Conservation (phyloP, 2,888 invertebrate species). For the Schrankia costaestrigalis region DNA sequence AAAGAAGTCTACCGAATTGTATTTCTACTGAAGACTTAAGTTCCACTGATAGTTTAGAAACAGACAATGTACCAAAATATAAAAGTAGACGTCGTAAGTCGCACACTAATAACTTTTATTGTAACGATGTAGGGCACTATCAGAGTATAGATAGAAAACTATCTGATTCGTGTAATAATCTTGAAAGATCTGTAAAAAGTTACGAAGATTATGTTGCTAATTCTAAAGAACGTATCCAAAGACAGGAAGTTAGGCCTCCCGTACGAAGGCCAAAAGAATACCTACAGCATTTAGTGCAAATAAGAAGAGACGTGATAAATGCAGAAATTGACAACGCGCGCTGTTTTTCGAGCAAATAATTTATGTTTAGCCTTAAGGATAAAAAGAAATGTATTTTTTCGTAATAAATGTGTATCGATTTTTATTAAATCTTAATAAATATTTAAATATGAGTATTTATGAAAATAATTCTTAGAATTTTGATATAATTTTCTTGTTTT, state of each 20-base stretch:
- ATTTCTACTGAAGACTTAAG: slow-evolving; percentile 27
- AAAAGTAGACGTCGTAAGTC: slow-evolving; percentile 11
- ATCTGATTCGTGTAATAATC: slow-evolving; percentile 51
- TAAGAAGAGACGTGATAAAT: slow-evolving; percentile 78
- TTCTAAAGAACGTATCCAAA: slow-evolving; percentile 28
- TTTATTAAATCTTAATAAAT: too few relatives aligned
- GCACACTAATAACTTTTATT: slow-evolving; percentile 21
- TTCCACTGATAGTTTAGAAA: slow-evolving; percentile 33
- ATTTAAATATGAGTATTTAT: too few relatives aligned
- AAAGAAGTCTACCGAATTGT: slow-evolving; percentile 17
- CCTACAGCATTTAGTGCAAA: slow-evolving; percentile 77
- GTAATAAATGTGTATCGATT: too few relatives aligned
- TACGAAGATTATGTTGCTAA: slow-evolving; percentile 54
- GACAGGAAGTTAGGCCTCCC: slow-evolving; percentile 8
- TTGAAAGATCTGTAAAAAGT: slow-evolving; percentile 51
- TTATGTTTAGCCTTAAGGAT: not conserved
- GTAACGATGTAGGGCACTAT: slow-evolving; percentile 36
- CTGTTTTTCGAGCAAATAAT: slow-evolving; percentile 23
- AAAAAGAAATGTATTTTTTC: too few relatives aligned
- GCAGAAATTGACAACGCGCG: slow-evolving; percentile 66
- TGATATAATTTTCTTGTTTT: too few relatives aligned
- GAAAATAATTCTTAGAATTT: too few relatives aligned
- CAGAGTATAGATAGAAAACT: slow-evolving; percentile 51
- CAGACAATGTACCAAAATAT: slow-evolving; percentile 22
- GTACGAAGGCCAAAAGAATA: slow-evolving; percentile 76